These are phyloP conservation scores for Marronus borbonicus DNA, from an alignment of 2,888 invertebrate genomes.

Conservation along the genomic window DNA sequence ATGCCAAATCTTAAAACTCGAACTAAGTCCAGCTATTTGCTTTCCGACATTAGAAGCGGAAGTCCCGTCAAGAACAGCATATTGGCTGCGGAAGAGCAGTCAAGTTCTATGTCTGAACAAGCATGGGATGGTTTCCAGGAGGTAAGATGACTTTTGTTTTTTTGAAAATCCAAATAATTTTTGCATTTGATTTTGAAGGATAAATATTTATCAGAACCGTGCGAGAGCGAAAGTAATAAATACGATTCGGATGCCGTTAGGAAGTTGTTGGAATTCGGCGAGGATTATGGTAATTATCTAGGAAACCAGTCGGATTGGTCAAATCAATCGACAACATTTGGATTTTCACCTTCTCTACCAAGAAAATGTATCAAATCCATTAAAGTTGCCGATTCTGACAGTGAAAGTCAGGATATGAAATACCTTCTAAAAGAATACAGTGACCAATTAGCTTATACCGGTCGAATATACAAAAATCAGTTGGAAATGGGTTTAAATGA, in stretches of 20 bases:
- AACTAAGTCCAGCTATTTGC: conserved; percentile 68
- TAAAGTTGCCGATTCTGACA: conserved; percentile 65
- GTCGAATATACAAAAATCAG: conserved; percentile 66
- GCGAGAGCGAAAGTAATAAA: conserved; percentile 79
- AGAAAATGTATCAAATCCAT: conserved; percentile 60
- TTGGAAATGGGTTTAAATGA: conserved; percentile 64
- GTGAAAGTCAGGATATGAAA: conserved; percentile 66
- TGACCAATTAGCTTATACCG: conserved; percentile 65
- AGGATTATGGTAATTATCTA: conserved; percentile 90
- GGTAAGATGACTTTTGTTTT: conserved; percentile 2
- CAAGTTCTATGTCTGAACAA: conserved; percentile 90
- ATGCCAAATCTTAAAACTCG: conserved; percentile 80
- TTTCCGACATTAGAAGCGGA: conserved; percentile 67
- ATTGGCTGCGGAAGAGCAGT: conserved; percentile 80
- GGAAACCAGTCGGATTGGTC: conserved; percentile 94
- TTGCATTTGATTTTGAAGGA: conserved; percentile 75
- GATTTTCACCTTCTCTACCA: conserved; percentile 70
- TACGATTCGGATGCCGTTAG: conserved; percentile 90
- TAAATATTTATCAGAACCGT: conserved; percentile 92
- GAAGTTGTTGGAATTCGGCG: conserved; percentile 87
- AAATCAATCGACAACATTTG: conserved; percentile 78
- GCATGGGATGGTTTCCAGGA: conserved; percentile 97
- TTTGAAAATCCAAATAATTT: not conserved
- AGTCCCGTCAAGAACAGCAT: conserved; percentile 74
- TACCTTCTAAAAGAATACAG: conserved; percentile 66